Evolutionary conservation across 1,140 invertebrate genomes (phyloP).

Genomic region (Psilanteris sp.): DNA sequence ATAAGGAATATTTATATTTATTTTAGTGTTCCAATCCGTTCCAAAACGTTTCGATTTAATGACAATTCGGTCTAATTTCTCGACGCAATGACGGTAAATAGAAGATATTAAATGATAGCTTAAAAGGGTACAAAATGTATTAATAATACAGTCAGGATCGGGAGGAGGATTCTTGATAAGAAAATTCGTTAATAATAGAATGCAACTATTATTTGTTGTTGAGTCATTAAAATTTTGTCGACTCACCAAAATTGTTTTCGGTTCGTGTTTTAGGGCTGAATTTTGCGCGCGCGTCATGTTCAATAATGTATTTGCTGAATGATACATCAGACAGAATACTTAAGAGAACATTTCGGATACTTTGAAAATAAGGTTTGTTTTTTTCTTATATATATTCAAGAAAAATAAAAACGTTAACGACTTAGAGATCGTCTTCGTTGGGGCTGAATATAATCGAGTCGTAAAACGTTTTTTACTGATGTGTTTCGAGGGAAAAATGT

Average conservation of each 20-base stretch:
- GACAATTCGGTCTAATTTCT: no score
- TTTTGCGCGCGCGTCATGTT: conserved; percentile 57
- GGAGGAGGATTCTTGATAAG: conserved; percentile 9
- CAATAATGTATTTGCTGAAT: conserved; percentile 53
- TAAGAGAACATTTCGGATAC: conserved; percentile 14
- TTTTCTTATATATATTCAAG: conserved; percentile 5
- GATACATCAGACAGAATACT: conserved; percentile 36
- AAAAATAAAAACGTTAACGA: conserved; percentile 1
- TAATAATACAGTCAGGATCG: conserved; percentile 11
- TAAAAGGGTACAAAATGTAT: no score
- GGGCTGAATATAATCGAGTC: background rate
- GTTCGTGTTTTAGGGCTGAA: conserved; percentile 31
- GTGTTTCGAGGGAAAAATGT: no score
- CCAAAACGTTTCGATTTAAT: no score
- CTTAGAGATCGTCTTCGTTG: background rate
- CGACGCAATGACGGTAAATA: no score
- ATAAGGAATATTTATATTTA: conserved; percentile 31
- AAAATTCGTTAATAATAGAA: conserved; percentile 45
- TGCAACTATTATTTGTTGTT: conserved; percentile 29
- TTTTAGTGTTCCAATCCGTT: no score
- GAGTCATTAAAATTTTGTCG: conserved; percentile 43
- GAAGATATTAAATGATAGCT: no score
- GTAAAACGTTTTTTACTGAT: background rate
- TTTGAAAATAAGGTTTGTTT: conserved; percentile 28
- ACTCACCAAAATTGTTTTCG: conserved; percentile 57